Evolutionary conservation across 2,113 vertebrate genomes (phyloP), one percentile per base, ranked within the genome.

Genomic region (Carassius auratus): DNA sequence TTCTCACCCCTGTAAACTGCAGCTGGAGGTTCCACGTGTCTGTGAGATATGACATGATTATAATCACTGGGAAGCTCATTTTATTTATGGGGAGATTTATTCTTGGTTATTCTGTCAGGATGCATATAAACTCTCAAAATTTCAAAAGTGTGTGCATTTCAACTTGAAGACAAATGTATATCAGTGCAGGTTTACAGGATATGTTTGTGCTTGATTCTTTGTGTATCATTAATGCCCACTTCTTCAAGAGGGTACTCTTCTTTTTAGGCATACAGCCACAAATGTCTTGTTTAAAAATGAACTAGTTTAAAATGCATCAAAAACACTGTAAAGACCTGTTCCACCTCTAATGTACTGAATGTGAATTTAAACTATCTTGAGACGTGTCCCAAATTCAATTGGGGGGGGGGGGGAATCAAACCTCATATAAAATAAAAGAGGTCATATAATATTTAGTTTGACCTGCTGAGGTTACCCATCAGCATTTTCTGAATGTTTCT

Each of bases 371-470:
- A 55, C 23, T 12, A 26, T 76, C 26, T 57, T 57, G 8, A 55
- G 26, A 33, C 26, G 19, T 77, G 26, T 77, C 50, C 15, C 26
- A 57, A 36, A 3, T 30, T 30, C 30, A 30, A 30, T 30, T n/a
- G n/a, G 26, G 26, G 30, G 30, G 30, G 30, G 30, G 30, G 30
- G 30, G 30, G 30, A 2, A 2, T n/a, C 33, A 61, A 36, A 61
- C 33, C 30, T 79, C 76, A 62, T 79, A 23, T 61, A 62, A 61
- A 78, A 78, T 78, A 42, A 42, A 78, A 59, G 76, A n/a, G 55
- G 57, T 79, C 57, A 79, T 79, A 7, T 62, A 62, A 23, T 79
- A 62, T 79, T 79, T 79, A 79, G 21, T 61, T 74, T 48, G 71
- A 74, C 33, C 33, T 78, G 30, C 33, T 59, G 30, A 78, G 19